Evolutionary conservation across 1,140 invertebrate genomes (phyloP), one percentile per base, ranked within the genome.

Genomic region (Scaptomyza montana): DNA sequence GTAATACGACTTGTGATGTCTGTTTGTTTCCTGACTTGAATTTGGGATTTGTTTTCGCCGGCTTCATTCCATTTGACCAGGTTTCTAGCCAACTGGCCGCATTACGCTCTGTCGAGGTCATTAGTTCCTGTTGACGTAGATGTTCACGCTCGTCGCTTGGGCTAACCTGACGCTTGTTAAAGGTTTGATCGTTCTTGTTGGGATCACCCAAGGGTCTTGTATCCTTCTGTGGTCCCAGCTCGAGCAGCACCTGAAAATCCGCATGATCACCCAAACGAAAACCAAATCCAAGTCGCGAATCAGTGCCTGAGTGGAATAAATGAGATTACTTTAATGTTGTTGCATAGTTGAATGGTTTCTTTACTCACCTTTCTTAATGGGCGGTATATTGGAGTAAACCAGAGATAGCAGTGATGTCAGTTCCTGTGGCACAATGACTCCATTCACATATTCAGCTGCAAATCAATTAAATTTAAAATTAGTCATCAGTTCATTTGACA

Each of bases 361-460:
- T 5, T 36, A 47, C 78, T 93, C 93, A 96, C 96, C 96, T 95
- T 96, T 97, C 78, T 95, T 96, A 8, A 97, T 94, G 3, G 95
- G 95, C n/a, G 96, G 96, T 61, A 97, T 96, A 77, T 96, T 96
- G 0, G 95, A 95, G 84, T 96, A 97, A 1, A 96, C 94, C 3
- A 97, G 92, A 0, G 95, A 96, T 2, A 97, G 91, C 19, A 96
- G 86, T 0, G 96, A 96, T 8, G 95, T 95, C 47, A 97, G 70
- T 89, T 97, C 96, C 80, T 96, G 95, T 4, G 96, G 96, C 47
- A 97, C 93, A 74, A 96, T 95, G 1, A 96, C 90, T 56, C 93
- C 74, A 65, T 69, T 65, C 16, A 53, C 76, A 43, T 65, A 63
- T 67, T 70, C 68, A 21, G 84, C 82, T 87, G 75, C 5, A 71